These are phyloP conservation scores for Aradophagus sp. DNA, from an alignment of 1,140 invertebrate genomes.

Conservation along the genomic window DNA sequence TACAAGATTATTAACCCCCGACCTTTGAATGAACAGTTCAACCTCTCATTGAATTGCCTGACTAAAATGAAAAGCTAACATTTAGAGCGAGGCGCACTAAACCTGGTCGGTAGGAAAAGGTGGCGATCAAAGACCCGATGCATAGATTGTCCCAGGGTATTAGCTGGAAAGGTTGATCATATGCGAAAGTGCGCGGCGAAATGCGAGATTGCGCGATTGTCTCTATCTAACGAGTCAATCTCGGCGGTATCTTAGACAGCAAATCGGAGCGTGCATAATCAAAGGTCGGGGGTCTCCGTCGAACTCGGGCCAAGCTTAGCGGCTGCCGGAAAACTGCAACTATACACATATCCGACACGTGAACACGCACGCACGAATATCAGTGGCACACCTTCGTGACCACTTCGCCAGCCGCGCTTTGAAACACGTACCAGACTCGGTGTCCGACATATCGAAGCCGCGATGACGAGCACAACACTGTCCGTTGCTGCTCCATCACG, in stretches of 20 bases:
- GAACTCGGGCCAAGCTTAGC: constrained; percentile 14
- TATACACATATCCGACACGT: constrained; percentile 46
- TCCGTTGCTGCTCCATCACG: constrained; percentile 35
- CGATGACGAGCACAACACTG: constrained; percentile 55
- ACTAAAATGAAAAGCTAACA: too few species aligned
- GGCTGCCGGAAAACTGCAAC: constrained; percentile 56
- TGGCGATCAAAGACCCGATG: too few species aligned
- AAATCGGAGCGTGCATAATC: constrained; percentile 11
- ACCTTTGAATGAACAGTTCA: too few species aligned
- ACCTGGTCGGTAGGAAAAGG: too few species aligned
- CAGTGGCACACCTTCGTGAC: constrained; percentile 52
- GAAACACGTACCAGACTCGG: constrained; percentile 65
- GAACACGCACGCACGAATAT: constrained; percentile 51
- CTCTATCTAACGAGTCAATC: constrained; percentile 36
- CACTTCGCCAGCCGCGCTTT: constrained; percentile 28
- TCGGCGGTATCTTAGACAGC: constrained; percentile 18
- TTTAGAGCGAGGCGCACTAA: too few species aligned
- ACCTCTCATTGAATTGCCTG: too few species aligned
- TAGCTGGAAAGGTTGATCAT: constrained; percentile 19
- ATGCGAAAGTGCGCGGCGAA: constrained; percentile 27
- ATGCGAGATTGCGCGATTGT: constrained; percentile 34
- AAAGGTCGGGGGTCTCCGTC: constrained; percentile 14
- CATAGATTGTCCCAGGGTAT: constrained; percentile 12
- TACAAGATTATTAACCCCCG: too few species aligned
- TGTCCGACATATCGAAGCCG: constrained; percentile 68